Percentiles rank a stretch among this genome's conserved stretches.
Conservation (phyloP, 2,113 vertebrate genomes). For the Sylvilagus bachmani region DNA sequence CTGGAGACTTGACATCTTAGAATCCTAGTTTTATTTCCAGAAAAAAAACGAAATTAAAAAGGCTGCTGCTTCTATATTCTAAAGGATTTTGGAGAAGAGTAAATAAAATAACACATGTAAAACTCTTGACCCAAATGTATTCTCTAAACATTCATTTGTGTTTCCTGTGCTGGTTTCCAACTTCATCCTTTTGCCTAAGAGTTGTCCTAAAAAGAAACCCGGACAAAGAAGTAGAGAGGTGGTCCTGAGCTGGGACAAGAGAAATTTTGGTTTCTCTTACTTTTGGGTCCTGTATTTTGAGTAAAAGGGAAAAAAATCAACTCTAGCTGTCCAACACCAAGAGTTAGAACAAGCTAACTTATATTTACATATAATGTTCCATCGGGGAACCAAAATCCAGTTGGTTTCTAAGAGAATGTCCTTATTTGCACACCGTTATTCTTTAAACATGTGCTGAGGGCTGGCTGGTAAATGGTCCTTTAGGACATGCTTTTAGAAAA, state of each 20-base stretch:
- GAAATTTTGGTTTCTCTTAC: not conserved
- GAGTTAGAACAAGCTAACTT: constrained; percentile 52
- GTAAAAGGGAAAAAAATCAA: not conserved
- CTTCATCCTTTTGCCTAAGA: not conserved
- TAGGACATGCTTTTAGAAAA: constrained; percentile 73
- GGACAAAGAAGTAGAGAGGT: not conserved
- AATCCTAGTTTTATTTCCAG: constrained; percentile 4
- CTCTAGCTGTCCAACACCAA: not conserved
- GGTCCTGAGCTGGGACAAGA: not conserved
- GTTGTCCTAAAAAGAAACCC: not conserved
- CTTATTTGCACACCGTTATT: constrained; percentile 72
- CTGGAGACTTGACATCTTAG: not conserved
- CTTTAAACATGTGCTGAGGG: constrained; percentile 73
- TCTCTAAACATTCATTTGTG: not conserved
- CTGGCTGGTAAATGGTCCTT: constrained; percentile 72
- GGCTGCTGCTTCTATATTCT: not conserved
- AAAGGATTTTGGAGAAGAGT: constrained; percentile 1
- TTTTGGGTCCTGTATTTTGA: not conserved
- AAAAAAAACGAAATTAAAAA: not conserved
- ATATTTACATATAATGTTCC: constrained; percentile 58
- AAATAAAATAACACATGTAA: not conserved
- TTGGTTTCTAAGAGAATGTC: constrained; percentile 63
- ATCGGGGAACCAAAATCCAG: not conserved
- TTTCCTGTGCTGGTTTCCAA: not conserved
- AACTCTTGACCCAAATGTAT: not conserved